These are phyloP conservation scores for Hirudo medicinalis DNA, from an alignment of 1,140 invertebrate species.

Conservation along the genomic window DNA sequence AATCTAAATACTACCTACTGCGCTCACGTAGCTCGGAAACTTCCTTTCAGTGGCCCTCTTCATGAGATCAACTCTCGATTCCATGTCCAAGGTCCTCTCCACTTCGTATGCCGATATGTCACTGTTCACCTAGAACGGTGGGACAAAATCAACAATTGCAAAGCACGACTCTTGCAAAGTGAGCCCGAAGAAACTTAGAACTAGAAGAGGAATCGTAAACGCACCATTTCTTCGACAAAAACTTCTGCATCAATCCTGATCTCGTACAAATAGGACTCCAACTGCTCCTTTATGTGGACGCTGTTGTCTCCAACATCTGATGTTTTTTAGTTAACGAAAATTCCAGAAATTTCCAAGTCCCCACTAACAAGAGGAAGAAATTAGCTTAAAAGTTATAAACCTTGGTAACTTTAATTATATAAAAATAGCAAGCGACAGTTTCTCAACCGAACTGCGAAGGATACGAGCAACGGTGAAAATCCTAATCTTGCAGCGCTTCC, in stretches of 20 bases:
- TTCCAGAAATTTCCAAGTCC: constrained; percentile 1
- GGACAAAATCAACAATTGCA: neutral
- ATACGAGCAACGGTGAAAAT: constrained; percentile 91
- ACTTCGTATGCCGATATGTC: constrained; percentile 97
- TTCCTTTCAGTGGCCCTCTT: constrained; percentile 58
- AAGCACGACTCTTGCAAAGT: neutral
- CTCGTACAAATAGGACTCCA: constrained; percentile 94
- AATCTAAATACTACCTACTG: neutral
- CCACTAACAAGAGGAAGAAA: too few relatives aligned
- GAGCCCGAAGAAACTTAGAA: neutral
- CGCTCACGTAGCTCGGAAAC: neutral
- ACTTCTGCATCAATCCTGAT: constrained; percentile 96
- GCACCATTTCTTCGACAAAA: constrained; percentile 96
- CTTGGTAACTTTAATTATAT: neutral
- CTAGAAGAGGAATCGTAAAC: neutral
- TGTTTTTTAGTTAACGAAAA: neutral
- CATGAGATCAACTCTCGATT: constrained; percentile 93
- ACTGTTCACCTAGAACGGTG: constrained; percentile 57
- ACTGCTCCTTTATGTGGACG: constrained; percentile 98
- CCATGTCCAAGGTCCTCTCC: constrained; percentile 95
- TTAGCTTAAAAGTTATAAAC: neutral
- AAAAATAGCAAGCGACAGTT: neutral
- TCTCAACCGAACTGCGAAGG: constrained; percentile 6
- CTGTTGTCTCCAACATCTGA: constrained; percentile 90
- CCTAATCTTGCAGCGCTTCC: constrained; percentile 94